phyloP scores from a whole-genome alignment of 2,888 invertebrate species.

The Cyclophora albipunctata region DNA sequence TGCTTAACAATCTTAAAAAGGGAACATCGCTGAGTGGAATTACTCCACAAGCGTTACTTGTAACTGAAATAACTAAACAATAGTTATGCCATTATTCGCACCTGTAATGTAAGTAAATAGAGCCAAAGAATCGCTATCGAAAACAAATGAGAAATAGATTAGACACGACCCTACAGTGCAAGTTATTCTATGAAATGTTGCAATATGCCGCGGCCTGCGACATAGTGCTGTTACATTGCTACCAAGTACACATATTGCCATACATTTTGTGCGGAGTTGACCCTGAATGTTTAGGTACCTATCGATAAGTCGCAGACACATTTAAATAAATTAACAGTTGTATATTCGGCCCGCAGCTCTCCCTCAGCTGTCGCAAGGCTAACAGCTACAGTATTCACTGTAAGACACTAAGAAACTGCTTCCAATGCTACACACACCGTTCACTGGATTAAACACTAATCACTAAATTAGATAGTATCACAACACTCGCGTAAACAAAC shows the following conservation, averaged over 20 bases:
- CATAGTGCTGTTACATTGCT: conserved; percentile 7
- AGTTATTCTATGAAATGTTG: conserved; percentile 26
- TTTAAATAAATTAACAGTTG: conserved; percentile 53
- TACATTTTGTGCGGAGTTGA: conserved; percentile 20
- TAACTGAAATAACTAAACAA: too few relatives aligned
- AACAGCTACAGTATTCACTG: conserved; percentile 50
- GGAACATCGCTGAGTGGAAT: too few relatives aligned
- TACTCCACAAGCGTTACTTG: too few relatives aligned
- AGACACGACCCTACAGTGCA: conserved; percentile 30
- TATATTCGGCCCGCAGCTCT: conserved; percentile 43
- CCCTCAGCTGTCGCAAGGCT: conserved; percentile 52
- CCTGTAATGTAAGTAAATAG: conserved; percentile 19
- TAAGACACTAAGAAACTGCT: conserved; percentile 29
- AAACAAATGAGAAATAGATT: conserved; percentile 30
- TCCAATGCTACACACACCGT: conserved; percentile 47
- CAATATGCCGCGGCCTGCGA: conserved; percentile 21
- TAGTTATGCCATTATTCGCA: conserved; percentile 6
- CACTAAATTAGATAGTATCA: conserved; percentile 53
- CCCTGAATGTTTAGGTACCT: conserved; percentile 44
- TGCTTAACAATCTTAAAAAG: conserved; percentile 1
- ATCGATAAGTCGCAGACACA: conserved; percentile 46
- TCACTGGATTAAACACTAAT: conserved; percentile 53
- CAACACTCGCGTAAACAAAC: conserved; percentile 28
- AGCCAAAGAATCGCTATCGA: conserved; percentile 9
- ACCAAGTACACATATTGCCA: conserved; percentile 5